Percentiles rank a stretch among this genome's conserved stretches.
Evolutionary conservation across 2,888 invertebrate genomes (phyloP).

Genomic region (Sarcophaga variegata): DNA sequence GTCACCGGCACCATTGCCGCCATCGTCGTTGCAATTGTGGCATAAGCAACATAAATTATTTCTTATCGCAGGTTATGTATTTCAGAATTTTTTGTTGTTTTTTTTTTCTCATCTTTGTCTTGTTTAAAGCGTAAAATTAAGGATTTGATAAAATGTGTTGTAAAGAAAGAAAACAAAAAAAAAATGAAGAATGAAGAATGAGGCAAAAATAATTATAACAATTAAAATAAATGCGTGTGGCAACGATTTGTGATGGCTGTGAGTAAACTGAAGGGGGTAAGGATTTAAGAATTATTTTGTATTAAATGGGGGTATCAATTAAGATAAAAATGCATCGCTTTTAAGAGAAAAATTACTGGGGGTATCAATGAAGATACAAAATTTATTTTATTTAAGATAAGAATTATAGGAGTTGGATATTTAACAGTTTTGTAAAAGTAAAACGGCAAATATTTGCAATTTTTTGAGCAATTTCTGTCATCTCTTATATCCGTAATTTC

Average conservation of each 20-base stretch:
- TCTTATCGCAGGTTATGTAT: slow-evolving; percentile 37
- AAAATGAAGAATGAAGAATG: background rate
- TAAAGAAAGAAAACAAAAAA: background rate
- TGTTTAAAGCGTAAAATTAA: slow-evolving; percentile 44
- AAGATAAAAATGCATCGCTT: background rate
- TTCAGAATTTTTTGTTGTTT: background rate
- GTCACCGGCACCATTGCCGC: background rate
- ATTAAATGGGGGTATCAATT: background rate
- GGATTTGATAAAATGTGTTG: background rate
- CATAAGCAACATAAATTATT: slow-evolving; percentile 46
- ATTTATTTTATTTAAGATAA: no score
- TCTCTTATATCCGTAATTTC: no score
- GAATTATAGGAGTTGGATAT: no score
- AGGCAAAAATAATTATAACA: background rate
- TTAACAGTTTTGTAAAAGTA: no score
- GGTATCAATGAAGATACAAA: no score
- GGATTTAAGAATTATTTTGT: no score
- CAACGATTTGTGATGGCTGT: background rate
- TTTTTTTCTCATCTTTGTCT: background rate
- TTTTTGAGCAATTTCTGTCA: no score
- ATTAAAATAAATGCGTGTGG: background rate
- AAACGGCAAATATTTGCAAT: no score
- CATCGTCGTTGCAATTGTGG: background rate
- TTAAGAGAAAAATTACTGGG: no score
- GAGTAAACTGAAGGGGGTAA: background rate